These are phyloP conservation scores for Carterocephalus palaemon DNA, from an alignment of 2,888 invertebrate species.

Conservation along the genomic window DNA sequence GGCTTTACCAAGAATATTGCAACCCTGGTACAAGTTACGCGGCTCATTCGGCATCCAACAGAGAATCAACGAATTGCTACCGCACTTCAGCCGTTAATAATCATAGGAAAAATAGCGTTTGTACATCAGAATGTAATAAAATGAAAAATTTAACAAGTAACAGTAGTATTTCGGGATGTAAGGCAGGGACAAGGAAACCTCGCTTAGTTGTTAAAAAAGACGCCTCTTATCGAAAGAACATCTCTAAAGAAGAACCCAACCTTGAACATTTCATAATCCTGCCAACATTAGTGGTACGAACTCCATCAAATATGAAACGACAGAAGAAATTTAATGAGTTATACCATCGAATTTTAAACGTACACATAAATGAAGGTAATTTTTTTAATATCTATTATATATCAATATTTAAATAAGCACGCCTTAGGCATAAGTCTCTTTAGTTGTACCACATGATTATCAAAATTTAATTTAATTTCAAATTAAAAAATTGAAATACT, in stretches of 20 bases:
- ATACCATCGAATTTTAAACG: slow-evolving; percentile 64
- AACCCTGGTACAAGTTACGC: slow-evolving; percentile 61
- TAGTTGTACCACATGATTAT: too few relatives aligned
- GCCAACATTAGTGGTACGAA: slow-evolving; percentile 65
- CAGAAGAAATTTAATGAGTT: slow-evolving; percentile 70
- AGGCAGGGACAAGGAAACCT: slow-evolving; percentile 43
- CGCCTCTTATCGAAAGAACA: slow-evolving; percentile 45
- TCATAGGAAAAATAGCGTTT: slow-evolving; percentile 31
- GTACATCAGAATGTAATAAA: slow-evolving; percentile 11
- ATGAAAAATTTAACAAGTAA: slow-evolving; percentile 43
- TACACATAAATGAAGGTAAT: slow-evolving; percentile 52
- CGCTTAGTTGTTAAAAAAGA: slow-evolving; percentile 61
- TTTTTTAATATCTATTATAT: neutral
- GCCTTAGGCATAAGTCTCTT: too few relatives aligned
- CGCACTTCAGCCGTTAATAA: slow-evolving; percentile 45
- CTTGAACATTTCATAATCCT: slow-evolving; percentile 65
- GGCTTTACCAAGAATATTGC: slow-evolving; percentile 46
- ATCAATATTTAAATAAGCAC: too few relatives aligned
- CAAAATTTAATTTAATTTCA: slow-evolving; percentile 25
- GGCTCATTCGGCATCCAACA: slow-evolving; percentile 39
- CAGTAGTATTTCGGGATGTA: slow-evolving; percentile 46
- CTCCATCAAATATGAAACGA: slow-evolving; percentile 66
- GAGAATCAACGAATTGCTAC: slow-evolving; percentile 60
- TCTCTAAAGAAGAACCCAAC: slow-evolving; percentile 51
- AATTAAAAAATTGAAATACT: too few relatives aligned